Evolutionary conservation across 2,888 invertebrate genomes (phyloP).

Genomic region (Coelopa pilipes): DNA sequence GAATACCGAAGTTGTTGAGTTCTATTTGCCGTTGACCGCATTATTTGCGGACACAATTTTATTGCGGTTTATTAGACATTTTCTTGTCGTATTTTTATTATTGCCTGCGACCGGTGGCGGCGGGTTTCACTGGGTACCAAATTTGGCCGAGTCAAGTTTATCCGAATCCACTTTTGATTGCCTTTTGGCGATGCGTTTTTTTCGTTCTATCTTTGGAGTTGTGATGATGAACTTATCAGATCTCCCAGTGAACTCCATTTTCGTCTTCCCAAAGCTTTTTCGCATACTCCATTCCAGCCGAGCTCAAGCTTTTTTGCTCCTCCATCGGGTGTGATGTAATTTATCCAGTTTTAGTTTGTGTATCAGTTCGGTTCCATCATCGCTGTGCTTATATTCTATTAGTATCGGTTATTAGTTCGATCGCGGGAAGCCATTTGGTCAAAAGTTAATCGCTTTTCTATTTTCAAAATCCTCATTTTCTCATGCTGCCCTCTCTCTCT

Average conservation of each 20-base stretch:
- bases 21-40: conserved; percentile 24
- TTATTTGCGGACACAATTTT: conserved; percentile 4
- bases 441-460: too few relatives aligned
- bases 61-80: not conserved
- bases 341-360: not conserved
- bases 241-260: too few relatives aligned
- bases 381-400: too few relatives aligned
- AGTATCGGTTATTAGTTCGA: too few relatives aligned
- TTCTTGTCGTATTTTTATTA: conserved; percentile 10
- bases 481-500: too few relatives aligned
- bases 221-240: not conserved
- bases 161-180: conserved; percentile 5
- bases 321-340: not conserved
- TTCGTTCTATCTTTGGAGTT: not conserved
- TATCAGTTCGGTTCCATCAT: not conserved
- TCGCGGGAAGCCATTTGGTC: too few relatives aligned
- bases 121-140: conserved; percentile 18
- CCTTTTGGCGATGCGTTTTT: conserved; percentile 1
- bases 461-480: too few relatives aligned
- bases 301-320: too few relatives aligned
- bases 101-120: not conserved
- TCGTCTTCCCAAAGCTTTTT: too few relatives aligned
- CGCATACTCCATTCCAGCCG: too few relatives aligned
- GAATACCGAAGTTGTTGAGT: not conserved
- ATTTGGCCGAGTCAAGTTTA: conserved; percentile 30